These are phyloP conservation scores for Brienomyrus brachyistius DNA, from an alignment of 2,113 vertebrate species.

Conservation along the genomic window DNA sequence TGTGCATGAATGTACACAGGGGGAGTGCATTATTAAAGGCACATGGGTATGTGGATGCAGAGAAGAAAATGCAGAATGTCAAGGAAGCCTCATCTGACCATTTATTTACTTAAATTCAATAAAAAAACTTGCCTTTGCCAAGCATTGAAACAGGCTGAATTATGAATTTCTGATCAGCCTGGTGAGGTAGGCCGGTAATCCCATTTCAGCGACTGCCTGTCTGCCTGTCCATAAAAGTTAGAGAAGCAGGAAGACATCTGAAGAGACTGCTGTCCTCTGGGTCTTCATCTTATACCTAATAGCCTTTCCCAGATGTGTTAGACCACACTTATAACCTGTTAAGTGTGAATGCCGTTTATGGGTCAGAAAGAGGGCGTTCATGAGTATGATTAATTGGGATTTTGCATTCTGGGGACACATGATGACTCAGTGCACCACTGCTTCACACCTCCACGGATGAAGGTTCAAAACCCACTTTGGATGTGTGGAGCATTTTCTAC, in stretches of 20 bases:
- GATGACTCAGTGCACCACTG: not conserved
- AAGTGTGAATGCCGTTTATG: not conserved
- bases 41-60: not conserved
- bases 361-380: not conserved
- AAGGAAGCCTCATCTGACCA: constrained; percentile 59
- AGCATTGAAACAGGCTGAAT: constrained; percentile 60
- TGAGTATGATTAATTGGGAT: not conserved
- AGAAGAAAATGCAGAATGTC: constrained; percentile 50
- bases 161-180: constrained; percentile 77
- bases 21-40: not conserved
- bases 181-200: constrained; percentile 62
- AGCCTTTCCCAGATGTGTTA: not conserved
- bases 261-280: not conserved
- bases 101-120: constrained; percentile 83
- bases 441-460: not conserved
- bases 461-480: not conserved
- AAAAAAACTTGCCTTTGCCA: constrained; percentile 55
- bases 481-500: not conserved
- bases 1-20: constrained; percentile 5
- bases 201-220: constrained; percentile 41
- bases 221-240: not conserved
- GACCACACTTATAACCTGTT: not conserved
- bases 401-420: not conserved
- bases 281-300: constrained; percentile 12
- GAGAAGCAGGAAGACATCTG: not conserved